Evolutionary conservation across 2,888 invertebrate genomes (phyloP).

Genomic region (Agrypnus murinus): DNA sequence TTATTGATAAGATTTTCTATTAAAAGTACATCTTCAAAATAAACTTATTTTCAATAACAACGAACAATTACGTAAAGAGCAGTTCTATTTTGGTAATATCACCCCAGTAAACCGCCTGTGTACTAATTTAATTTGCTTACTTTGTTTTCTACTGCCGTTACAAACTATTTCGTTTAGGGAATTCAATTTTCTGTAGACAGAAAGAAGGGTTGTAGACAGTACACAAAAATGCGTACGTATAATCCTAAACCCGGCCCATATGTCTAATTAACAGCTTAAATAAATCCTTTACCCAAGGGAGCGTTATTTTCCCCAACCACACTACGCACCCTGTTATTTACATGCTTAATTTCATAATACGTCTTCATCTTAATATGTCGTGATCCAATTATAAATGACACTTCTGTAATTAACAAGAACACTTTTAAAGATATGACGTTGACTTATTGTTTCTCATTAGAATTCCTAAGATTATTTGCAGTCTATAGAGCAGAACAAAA

Average conservation of each 20-base stretch:
- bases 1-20: no score
- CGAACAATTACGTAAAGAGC: no score
- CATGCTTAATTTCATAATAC: constrained; percentile 55
- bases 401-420: constrained; percentile 5
- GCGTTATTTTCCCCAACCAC: constrained; percentile 43
- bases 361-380: constrained; percentile 52
- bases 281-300: constrained; percentile 48
- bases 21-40: no score
- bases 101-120: no score
- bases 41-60: no score
- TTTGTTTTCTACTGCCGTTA: neutral
- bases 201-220: constrained; percentile 9
- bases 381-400: constrained; percentile 53
- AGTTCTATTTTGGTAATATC: no score
- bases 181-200: constrained; percentile 7
- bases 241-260: constrained; percentile 42
- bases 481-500: no score
- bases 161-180: neutral
- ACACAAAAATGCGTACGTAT: constrained; percentile 8
- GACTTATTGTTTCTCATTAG: no score
- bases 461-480: no score
- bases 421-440: no score
- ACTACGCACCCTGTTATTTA: constrained; percentile 53
- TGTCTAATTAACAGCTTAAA: constrained; percentile 54
- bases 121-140: no score